Base-by-base conservation (phyloP, 2,888 invertebrate species). In the Melanostoma mellinum region DNA sequence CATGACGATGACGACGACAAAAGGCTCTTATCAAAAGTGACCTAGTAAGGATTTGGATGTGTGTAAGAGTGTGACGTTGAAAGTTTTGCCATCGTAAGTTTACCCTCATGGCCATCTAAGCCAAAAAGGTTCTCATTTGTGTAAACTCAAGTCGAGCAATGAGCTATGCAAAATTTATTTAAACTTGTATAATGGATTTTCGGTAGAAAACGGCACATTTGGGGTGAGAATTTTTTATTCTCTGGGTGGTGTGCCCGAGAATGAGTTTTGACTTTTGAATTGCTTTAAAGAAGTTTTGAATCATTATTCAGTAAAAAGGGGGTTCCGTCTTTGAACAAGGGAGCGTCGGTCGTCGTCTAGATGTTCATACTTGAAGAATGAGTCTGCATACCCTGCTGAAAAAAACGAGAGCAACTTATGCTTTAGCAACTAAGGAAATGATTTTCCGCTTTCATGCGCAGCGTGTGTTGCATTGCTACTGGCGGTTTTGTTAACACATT, bases 11-110 rank as follows among this genome's bases (percentile, higher is more conserved):
- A 6, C 33, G 32, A 30, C 36, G 20, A n/a, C 9, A 10, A 40
- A 53, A 10, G 40, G 8, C 53, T 36, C 44, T 42, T 46, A 36
- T 32, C 35, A 52, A 46, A 38, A 61, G 61, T 72, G 61, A 36
- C 30, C 36, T 30, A 61, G 58, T 60, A 52, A 60, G 20, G 20
- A 48, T 36, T 69, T 48, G n/a, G 6, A 55, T 44, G 2, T 46
- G 8, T 2, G 10, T 67, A 42, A 3, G 6, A 33, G 3, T 40
- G 2, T 32, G n/a, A n/a, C n/a, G 42, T 33, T 9, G 10, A n/a
- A 58, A 42, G 58, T 58, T 58, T 42, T 20, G 20, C 20, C 20
- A 1, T 32, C 8, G 55, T 3, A 55, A 2, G 5, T 30, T 30
- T 8, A 52, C 30, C 5, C 44, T 60, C 10, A 60, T 35, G 44